Conservation (phyloP, 2,113 vertebrate species). For the Mellivora capensis region DNA sequence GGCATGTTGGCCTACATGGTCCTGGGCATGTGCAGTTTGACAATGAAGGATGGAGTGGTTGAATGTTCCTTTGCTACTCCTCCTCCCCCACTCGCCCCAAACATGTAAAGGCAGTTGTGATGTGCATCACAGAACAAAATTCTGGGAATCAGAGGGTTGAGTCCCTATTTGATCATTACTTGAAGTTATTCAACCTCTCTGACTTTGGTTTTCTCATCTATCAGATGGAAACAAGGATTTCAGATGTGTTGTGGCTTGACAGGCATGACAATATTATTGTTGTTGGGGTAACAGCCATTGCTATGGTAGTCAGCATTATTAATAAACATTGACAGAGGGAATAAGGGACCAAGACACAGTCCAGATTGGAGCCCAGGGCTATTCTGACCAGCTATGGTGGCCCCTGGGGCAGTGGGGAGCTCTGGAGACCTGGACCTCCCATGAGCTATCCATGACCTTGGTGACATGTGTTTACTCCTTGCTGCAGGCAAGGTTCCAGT, state of each 20-base stretch:
- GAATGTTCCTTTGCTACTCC: neutral
- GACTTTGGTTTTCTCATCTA: conserved; percentile 22
- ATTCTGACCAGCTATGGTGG: neutral
- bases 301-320: neutral
- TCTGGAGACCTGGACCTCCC: neutral
- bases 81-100: neutral
- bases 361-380: neutral
- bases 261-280: neutral
- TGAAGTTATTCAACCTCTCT: neutral
- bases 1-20: neutral
- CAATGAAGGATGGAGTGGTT: neutral
- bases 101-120: neutral
- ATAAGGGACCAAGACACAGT: neutral
- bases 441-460: conserved; percentile 18
- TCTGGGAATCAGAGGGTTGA: neutral
- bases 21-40: neutral
- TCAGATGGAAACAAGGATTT: neutral
- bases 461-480: conserved; percentile 59
- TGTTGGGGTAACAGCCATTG: neutral
- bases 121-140: neutral
- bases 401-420: neutral
- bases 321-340: neutral
- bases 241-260: neutral
- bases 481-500: neutral
- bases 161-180: neutral